Evolutionary conservation across 2,888 invertebrate genomes (phyloP), one percentile per base, ranked within the genome.

Genomic region (Cheilosia variabilis): DNA sequence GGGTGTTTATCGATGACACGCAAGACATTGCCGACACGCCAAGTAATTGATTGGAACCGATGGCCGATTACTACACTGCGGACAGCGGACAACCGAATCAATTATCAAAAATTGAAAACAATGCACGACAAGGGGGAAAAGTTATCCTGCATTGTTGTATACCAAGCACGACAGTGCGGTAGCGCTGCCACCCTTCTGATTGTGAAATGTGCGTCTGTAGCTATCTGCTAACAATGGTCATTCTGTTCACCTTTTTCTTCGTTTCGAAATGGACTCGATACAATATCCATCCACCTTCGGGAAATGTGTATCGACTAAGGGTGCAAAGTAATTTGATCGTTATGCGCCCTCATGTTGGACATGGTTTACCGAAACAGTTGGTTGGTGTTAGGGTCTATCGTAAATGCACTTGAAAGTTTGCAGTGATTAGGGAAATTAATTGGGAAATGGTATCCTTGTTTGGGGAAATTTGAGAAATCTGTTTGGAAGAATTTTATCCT

Each of bases 21-120:
- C 81, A 81, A 73, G 65, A 47, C 57, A 69, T 71, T 31, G 47
- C 41, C 24, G 62, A 66, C 86, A 86, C 81, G 86, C 81, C 81
- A 81, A 72, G 66, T 81, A 86, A 86, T 86, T 77, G 86, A 86
- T 86, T 86, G 86, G 81, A 86, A 81, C 86, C 86, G 62, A 86
- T 86, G 76, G 81, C 47, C 86, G 62, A 72, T 77, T 86, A 76
- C 62, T 66, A 31, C 57, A 31, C 27, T 66, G 76, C 47, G 81
- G 81, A 66, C 76, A 86, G 76, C 47, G 81, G 81, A 66, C 76
- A 86, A 77, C 71, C 86, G 66, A 86, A 81, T 86, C 86, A 86
- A 86, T 86, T 86, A 86, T 86, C 86, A 86, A 86, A 86, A 86
- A 86, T 77, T 86, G 76, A 81, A 86, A 86, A 86, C 86, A 86